Conservation (phyloP, 1,140 invertebrate genomes). For the Gonioctena quinquepunctata region DNA sequence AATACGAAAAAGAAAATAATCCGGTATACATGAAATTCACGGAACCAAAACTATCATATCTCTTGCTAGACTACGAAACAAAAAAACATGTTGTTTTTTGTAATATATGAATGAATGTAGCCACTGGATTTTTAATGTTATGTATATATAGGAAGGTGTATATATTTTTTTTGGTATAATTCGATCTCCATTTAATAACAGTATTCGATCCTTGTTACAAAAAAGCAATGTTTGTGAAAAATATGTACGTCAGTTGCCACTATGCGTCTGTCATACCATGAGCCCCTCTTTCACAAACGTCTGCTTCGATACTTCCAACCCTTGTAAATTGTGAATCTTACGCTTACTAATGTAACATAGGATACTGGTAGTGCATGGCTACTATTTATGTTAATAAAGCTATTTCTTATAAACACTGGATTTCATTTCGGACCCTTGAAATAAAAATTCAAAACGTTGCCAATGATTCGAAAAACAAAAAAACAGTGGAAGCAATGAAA, state of each 20-base stretch:
- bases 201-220: neutral
- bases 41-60: neutral
- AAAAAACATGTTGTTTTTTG: no score
- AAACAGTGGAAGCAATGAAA: no score
- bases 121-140: neutral
- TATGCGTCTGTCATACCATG: neutral
- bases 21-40: neutral
- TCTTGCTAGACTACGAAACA: no score
- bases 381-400: conserved; percentile 49
- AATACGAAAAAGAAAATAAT: neutral
- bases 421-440: neutral
- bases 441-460: no score
- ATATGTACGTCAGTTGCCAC: neutral
- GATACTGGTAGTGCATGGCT: conserved; percentile 40
- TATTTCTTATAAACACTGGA: conserved; percentile 44
- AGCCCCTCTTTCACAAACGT: conserved; percentile 14
- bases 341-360: conserved; percentile 49
- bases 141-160: neutral
- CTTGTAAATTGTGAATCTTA: conserved; percentile 42
- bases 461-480: no score
- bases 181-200: neutral
- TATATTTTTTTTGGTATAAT: neutral
- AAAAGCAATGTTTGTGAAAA: neutral
- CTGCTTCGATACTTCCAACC: conserved; percentile 28
- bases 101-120: neutral